phyloP scores from a whole-genome alignment of 2,888 invertebrate genomes.

The Amphipyra berbera region DNA sequence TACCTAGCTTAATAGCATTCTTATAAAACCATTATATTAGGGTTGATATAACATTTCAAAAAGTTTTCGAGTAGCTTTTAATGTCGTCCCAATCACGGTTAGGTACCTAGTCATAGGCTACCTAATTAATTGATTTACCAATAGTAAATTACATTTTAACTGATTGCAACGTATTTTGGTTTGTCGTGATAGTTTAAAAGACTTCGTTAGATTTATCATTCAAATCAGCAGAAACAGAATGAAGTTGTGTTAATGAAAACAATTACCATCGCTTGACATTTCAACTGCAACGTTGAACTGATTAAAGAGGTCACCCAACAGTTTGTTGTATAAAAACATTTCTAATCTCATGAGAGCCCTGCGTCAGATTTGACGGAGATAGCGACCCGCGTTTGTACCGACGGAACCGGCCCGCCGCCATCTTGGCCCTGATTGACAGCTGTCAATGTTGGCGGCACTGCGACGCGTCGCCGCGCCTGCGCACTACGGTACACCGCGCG shows the following conservation, averaged over 20 bases:
- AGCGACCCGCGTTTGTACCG: conserved; percentile 67
- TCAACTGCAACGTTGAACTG: conserved; percentile 51
- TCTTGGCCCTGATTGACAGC: conserved; percentile 89
- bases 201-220: conserved; percentile 42
- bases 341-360: conserved; percentile 65
- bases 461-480: conserved; percentile 87
- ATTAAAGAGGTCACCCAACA: conserved; percentile 56
- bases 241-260: conserved; percentile 49
- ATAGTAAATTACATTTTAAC: conserved; percentile 14
- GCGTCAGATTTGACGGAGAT: conserved; percentile 76
- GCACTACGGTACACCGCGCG: conserved; percentile 70
- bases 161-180: conserved; percentile 21
- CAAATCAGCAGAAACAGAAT: conserved; percentile 45
- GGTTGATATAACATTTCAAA: too few relatives aligned
- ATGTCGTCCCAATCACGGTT: background rate
- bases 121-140: conserved; percentile 17
- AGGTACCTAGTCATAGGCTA: background rate
- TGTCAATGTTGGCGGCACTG: conserved; percentile 89
- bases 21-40: background rate
- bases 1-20: too few relatives aligned
- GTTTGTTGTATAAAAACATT: conserved; percentile 57
- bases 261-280: conserved; percentile 52
- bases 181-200: conserved; percentile 52
- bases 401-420: conserved; percentile 85
- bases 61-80: background rate